Percentiles rank a stretch among this genome's conserved stretches.
These are phyloP conservation scores for Cotesia chilonis DNA, from an alignment of 1,140 invertebrate genomes.

Conservation along the genomic window DNA sequence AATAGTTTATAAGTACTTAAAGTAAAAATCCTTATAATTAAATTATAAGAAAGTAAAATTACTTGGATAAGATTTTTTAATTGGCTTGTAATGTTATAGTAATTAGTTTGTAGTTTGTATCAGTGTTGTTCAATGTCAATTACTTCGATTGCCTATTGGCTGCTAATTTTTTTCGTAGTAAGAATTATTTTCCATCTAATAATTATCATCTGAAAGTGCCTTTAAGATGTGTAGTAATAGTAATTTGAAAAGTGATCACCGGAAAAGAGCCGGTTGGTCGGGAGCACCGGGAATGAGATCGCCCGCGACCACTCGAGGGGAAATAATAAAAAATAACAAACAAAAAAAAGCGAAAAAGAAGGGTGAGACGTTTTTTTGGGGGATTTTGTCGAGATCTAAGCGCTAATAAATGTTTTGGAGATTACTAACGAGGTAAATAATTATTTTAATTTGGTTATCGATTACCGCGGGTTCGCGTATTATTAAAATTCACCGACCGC, in stretches of 20 bases:
- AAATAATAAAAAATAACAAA: slow-evolving; percentile 2
- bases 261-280: slow-evolving; percentile 38
- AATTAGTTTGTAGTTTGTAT: slow-evolving; percentile 17
- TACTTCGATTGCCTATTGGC: slow-evolving; percentile 21
- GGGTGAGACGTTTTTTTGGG: neutral
- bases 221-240: slow-evolving; percentile 4
- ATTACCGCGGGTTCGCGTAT: too few relatives aligned
- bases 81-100: slow-evolving; percentile 21
- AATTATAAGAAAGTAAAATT: too few relatives aligned
- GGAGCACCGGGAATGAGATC: neutral
- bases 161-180: slow-evolving; percentile 23
- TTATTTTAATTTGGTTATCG: too few relatives aligned
- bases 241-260: slow-evolving; percentile 38
- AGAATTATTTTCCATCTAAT: slow-evolving; percentile 10
- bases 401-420: too few relatives aligned
- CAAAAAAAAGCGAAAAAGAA: slow-evolving; percentile 23
- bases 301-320: too few relatives aligned
- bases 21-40: too few relatives aligned
- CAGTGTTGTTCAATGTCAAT: slow-evolving; percentile 4
- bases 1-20: too few relatives aligned
- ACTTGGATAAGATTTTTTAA: slow-evolving; percentile 18
- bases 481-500: too few relatives aligned
- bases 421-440: too few relatives aligned
- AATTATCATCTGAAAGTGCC: slow-evolving; percentile 31
- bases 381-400: too few relatives aligned